phyloP scores from a whole-genome alignment of 2,888 invertebrate species.

The Dromius quadrimaculatus region DNA sequence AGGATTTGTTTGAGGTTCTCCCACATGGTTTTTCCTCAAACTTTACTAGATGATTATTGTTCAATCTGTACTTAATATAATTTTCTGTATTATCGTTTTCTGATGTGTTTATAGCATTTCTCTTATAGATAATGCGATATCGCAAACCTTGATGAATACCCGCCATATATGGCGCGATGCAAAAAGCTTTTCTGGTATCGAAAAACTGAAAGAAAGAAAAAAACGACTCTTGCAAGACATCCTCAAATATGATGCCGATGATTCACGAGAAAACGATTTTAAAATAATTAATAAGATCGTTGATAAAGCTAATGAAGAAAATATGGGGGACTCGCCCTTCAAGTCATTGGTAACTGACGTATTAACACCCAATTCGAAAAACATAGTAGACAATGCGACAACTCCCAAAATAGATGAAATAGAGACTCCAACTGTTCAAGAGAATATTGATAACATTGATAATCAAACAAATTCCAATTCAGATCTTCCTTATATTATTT shows the following conservation, averaged over 20 bases:
- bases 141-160: not conserved
- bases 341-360: not conserved
- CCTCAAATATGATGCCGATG: not conserved
- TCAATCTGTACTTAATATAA: too few species aligned
- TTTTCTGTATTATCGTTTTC: too few species aligned
- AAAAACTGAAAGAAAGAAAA: not conserved
- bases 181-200: not conserved
- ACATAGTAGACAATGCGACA: too few species aligned
- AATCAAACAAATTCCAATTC: too few species aligned
- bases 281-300: not conserved
- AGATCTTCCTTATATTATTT: not conserved
- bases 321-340: not conserved
- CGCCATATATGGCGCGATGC: constrained; percentile 5
- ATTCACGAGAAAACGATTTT: not conserved
- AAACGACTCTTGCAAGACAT: not conserved
- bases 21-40: too few species aligned
- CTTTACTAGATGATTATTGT: too few species aligned
- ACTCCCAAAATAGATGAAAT: too few species aligned
- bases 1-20: too few species aligned
- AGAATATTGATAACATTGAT: too few species aligned
- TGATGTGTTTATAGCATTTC: too few species aligned
- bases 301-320: not conserved
- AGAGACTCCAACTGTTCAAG: too few species aligned
- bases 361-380: not conserved
- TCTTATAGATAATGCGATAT: too few species aligned